Evolutionary conservation across 2,797 vertebrate species (phyloP), one percentile per base, ranked within the genome.

Genomic region (Pitangus sulphuratus): DNA sequence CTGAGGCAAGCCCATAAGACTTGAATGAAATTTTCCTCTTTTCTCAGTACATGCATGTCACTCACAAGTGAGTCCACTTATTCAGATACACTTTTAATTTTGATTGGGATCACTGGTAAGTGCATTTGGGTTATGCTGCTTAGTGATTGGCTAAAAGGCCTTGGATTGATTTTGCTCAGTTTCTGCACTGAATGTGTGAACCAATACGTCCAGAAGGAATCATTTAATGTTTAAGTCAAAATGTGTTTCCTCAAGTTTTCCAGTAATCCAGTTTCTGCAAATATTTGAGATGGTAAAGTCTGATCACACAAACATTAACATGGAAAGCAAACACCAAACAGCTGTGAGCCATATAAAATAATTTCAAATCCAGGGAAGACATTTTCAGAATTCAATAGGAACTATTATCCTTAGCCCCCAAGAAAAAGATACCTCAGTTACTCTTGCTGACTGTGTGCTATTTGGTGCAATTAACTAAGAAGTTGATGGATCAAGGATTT

Each of bases 201-300:
- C 2, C 1, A 51, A 54, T 17, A 47, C 12, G 33, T 64, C 51
- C 87, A 1, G 68, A 89, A 94, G 64, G 71, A 61, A 71, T 37
- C 10, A 31, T 53, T 87, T 83, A 42, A 45, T 84, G 24, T 70
- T 64, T 42, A 62, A 22, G 1, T 15, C 9, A 11, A 76, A 94
- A 93, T 54, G 44, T 19, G 8, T 82, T 93, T 93, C 79, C 58
- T 94, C 83, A 48, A 22, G 33, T 92, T 93, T 91, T 86, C 70
- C 74, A 91, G 47, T 78, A 92, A 94, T 90, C 40, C 40, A 45
- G 37, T 90, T 86, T 64, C 91, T 92, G 65, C 85, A 95, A 83
- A 74, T 82, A 95, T 88, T 95, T 95, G 85, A 86, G 66, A 66
- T 19, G 24, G 66, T 84, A 64, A 84, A 94, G 39, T 76, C 80